Base-by-base conservation (phyloP, 2,797 vertebrate species). In the Hemibagrus guttatus region DNA sequence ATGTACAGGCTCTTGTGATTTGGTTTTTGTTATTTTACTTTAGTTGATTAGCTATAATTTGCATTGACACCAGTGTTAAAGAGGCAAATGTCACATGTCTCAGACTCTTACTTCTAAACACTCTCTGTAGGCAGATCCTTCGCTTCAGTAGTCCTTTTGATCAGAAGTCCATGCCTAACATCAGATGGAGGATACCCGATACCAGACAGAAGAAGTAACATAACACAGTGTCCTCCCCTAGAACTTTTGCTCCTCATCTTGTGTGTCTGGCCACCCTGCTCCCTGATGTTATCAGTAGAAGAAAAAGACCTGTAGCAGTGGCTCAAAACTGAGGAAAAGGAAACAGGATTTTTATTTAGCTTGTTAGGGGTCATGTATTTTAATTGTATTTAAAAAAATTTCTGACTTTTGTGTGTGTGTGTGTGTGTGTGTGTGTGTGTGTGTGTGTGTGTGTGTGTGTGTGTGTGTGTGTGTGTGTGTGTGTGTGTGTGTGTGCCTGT, bases 111-210 rank as follows among this genome's bases (percentile, higher is more conserved):
- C 82, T 83, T 89, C 75, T 84, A 84, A 82, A 85, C 81, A 89
- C 88, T 91, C 86, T 90, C 88, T 90, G 88, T 89, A 84, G 85
- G 85, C 86, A 90, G 84, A 88, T 91, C 89, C 87, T 88, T 87
- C 85, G 88, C 87, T 84, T 90, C 92, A 84, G 84, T 88, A 85
- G 90, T 90, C 89, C 92, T 94, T 94, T 95, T 96, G 94, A 95
- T 95, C 94, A 94, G 89, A 89, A 90, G 91, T 84, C 93, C 95
- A 93, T 95, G 92, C 88, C 94, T 92, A 91, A 93, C 92, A 92
- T 94, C 93, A 95, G 93, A 95, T 93, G 92, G 88, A 59, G 69
- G 89, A 94, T 89, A 95, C 90, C 90, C 75, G 94, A 96, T 94
- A 94, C 90, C 89, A 90, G 69, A 92, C 91, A 93, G 91, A 93